A percentile compares a stretch with the other conserved stretches of the same genome.
Evolutionary conservation across 2,888 invertebrate species (phyloP).

Genomic region (Malacosoma neustria): DNA sequence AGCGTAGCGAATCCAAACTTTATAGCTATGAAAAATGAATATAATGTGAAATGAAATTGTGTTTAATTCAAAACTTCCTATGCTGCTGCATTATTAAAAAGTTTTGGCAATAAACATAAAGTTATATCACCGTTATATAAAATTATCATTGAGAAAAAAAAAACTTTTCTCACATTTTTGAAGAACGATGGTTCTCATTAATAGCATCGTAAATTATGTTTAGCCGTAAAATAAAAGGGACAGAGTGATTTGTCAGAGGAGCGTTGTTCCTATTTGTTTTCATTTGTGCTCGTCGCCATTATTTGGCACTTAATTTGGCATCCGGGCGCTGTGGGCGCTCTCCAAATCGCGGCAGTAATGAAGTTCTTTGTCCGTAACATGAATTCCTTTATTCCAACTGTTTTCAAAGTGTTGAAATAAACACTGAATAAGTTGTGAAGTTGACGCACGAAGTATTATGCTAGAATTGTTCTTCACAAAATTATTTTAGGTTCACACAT

Average conservation of each 20-base stretch:
- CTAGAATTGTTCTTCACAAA: no score
- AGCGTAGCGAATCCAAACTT: no score
- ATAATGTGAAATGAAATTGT: no score
- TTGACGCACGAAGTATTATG: no score
- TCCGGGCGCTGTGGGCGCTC: slow-evolving; percentile 22
- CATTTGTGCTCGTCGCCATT: slow-evolving; percentile 48
- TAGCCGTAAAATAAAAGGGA: slow-evolving; percentile 40
- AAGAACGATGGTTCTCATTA: slow-evolving; percentile 22
- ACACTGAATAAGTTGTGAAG: no score
- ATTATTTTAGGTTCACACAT: no score
- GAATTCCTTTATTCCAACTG: slow-evolving; percentile 5
- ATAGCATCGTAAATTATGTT: slow-evolving; percentile 34
- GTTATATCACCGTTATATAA: neutral
- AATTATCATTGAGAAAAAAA: slow-evolving; percentile 1
- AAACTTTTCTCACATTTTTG: slow-evolving; percentile 13
- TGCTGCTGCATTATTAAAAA: neutral
- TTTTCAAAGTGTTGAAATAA: no score
- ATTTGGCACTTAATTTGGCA: slow-evolving; percentile 45
- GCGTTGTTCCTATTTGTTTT: slow-evolving; percentile 52
- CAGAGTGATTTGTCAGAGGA: slow-evolving; percentile 40
- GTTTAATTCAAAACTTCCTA: neutral
- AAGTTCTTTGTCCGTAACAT: slow-evolving; percentile 35
- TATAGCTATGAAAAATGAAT: no score
- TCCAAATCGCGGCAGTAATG: slow-evolving; percentile 38
- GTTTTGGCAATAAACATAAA: neutral